Evolutionary conservation across 2,797 vertebrate species (phyloP).

Genomic region (Trematomus bernacchii): DNA sequence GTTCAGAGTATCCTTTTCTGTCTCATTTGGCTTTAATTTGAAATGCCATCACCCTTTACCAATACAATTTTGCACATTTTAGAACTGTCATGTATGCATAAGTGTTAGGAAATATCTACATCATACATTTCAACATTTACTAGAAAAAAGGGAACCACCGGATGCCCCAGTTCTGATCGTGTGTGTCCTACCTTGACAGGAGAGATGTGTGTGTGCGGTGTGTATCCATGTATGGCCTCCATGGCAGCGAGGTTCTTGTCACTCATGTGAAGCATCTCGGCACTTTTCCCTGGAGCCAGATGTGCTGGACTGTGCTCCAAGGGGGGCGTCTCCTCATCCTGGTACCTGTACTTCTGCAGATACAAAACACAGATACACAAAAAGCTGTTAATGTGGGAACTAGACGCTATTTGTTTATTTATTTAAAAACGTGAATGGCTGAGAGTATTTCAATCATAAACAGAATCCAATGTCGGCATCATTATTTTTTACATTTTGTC

Average conservation of each 20-base stretch:
- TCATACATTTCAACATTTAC: no score
- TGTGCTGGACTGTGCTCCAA: slow-evolving; percentile 97
- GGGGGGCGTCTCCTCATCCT: slow-evolving; percentile 98
- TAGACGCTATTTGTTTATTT: background rate
- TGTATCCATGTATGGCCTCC: slow-evolving; percentile 92
- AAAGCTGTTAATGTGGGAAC: slow-evolving; percentile 13
- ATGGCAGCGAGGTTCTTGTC: slow-evolving; percentile 94
- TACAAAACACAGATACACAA: slow-evolving; percentile 23
- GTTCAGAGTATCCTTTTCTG: background rate
- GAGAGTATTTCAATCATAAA: slow-evolving; percentile 16
- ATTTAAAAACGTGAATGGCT: no score
- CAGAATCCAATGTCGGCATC: background rate
- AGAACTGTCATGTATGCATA: slow-evolving; percentile 1
- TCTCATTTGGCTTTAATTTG: slow-evolving; percentile 1
- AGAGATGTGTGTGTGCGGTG: slow-evolving; percentile 93
- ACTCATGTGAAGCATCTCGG: slow-evolving; percentile 93
- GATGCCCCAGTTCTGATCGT: background rate
- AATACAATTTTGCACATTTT: background rate
- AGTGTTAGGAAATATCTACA: no score
- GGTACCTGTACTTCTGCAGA: slow-evolving; percentile 95
- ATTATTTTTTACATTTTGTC: slow-evolving; percentile 6
- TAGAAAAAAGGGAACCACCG: no score
- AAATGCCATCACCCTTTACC: background rate
- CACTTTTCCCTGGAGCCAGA: slow-evolving; percentile 93
- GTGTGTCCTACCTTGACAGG: slow-evolving; percentile 89